Base-by-base conservation (phyloP, 2,113 vertebrate genomes). In the Equus przewalskii region DNA sequence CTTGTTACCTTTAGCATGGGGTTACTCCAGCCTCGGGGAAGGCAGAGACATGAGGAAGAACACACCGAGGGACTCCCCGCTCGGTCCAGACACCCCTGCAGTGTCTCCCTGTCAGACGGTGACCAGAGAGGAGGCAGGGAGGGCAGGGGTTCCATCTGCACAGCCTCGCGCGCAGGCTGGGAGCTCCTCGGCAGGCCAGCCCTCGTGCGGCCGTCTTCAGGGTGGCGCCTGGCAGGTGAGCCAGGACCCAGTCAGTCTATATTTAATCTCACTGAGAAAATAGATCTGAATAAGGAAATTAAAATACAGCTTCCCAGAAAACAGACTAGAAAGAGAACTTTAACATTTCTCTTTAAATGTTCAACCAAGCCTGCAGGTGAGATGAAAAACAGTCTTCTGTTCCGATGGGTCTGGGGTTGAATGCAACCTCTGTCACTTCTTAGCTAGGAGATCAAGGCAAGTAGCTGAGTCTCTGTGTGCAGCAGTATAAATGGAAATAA, bases 61-160 rank as follows among this genome's bases (percentile, higher is more conserved):
- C 4, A 0, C 1, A 1, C 28, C 1, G 0, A 0, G 12, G 22
- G 41, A 7, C 22, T 26, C 54, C 33, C 69, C 78, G 78, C 83
- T 11, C 4, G 9, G n/a, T 56, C 10, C 13, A 24, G 9, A 41
- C 9, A 14, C 19, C 49, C 26, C 46, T 18, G 33, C 51, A 13
- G 56, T 36, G 54, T 24, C 78, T 15, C 1, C 36, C 33, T 6
- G 26, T 44, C 15, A 5, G 46, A 36, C 2, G 70, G 26, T 44
- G 26, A 72, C 4, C 30, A 16, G 56, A 30, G 16, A 33, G 33
- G 44, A 49, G 51, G 24, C 26, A 58, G 46, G 41, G 4, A 46
- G 60, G 64, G 13, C 46, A 1, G 1, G 14, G 21, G 15, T 2
- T 49, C 6, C 33, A 28, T 18, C 60, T 49, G 49, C 82, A 54